phyloP scores from a whole-genome alignment of 2,888 invertebrate species.

The Morpho deidamia region DNA sequence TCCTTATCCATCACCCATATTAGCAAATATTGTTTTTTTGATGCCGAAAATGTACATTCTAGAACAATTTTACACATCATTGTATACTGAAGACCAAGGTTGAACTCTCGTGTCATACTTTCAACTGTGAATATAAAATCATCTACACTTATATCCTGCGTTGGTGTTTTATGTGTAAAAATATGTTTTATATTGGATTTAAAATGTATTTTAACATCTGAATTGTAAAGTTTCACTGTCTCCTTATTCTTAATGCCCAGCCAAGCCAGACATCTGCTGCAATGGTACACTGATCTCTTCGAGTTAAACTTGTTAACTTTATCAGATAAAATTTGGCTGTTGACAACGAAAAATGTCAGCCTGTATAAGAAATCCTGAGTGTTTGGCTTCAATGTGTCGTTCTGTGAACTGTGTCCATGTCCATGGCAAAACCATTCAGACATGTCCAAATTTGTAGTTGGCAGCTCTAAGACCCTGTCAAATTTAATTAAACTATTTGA shows the following conservation, averaged over 20 bases:
- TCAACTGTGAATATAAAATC: constrained; percentile 77
- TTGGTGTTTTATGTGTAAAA: constrained; percentile 42
- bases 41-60: constrained; percentile 59
- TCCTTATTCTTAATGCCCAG: constrained; percentile 68
- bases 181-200: constrained; percentile 38
- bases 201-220: constrained; percentile 67
- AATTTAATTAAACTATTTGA: constrained; percentile 69
- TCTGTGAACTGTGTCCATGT: constrained; percentile 37
- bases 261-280: constrained; percentile 78
- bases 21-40: constrained; percentile 70
- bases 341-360: constrained; percentile 74
- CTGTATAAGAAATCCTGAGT: constrained; percentile 78
- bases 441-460: constrained; percentile 77
- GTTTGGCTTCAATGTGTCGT: constrained; percentile 59
- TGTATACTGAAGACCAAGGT: constrained; percentile 65
- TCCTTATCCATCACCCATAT: constrained; percentile 81
- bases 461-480: constrained; percentile 79
- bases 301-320: constrained; percentile 62
- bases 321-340: constrained; percentile 54
- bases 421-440: constrained; percentile 84
- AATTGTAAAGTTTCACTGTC: constrained; percentile 76
- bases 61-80: constrained; percentile 77
- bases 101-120: constrained; percentile 66
- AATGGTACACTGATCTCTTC: constrained; percentile 68
- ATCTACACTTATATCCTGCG: constrained; percentile 44